phyloP scores from a whole-genome alignment of 2,888 invertebrate species.

The Orthosia gracilis region DNA sequence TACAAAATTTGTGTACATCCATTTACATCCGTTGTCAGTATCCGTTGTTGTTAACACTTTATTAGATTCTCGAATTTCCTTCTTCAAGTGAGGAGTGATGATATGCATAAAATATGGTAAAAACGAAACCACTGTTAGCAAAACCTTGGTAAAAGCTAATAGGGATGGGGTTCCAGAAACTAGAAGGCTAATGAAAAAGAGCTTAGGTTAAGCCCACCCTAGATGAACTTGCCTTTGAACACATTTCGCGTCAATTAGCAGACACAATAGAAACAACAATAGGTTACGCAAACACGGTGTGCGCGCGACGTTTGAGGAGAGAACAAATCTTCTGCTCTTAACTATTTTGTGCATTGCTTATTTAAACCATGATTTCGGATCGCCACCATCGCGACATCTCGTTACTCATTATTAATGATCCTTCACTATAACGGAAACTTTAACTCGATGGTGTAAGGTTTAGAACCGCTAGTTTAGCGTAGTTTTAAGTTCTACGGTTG shows the following conservation, averaged over 20 bases:
- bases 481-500: constrained; percentile 19
- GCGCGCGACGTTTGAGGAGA: too few relatives aligned
- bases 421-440: constrained; percentile 24
- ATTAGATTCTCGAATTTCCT: neutral
- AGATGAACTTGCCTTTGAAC: neutral
- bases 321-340: constrained; percentile 26
- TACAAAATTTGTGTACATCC: neutral
- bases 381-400: constrained; percentile 56
- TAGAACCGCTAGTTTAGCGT: constrained; percentile 17
- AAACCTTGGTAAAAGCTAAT: neutral
- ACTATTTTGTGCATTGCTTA: constrained; percentile 19
- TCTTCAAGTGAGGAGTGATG: neutral
- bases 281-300: too few relatives aligned
- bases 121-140: neutral
- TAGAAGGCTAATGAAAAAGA: neutral
- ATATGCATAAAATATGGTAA: neutral
- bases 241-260: too few relatives aligned
- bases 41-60: neutral
- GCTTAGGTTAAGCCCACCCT: neutral
- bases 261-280: too few relatives aligned
- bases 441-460: constrained; percentile 34
- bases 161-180: neutral
- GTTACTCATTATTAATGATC: constrained; percentile 64
- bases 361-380: constrained; percentile 59
- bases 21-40: neutral